Percentiles rank a stretch among this genome's conserved stretches.
Evolutionary conservation across 2,888 invertebrate genomes (phyloP).

Genomic region (Volucella zonaria): DNA sequence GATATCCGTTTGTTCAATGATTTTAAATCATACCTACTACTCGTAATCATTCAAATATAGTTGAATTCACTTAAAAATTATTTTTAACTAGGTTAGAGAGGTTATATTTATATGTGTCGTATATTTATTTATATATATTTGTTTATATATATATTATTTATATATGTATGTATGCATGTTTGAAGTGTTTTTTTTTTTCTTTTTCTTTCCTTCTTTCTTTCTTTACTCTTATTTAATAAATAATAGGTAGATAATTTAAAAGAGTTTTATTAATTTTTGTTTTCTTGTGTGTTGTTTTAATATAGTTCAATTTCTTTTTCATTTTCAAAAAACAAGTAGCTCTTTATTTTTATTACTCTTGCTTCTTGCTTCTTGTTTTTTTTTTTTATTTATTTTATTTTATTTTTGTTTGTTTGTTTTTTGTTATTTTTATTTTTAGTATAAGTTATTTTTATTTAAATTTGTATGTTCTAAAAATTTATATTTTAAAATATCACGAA

Average conservation of each 20-base stretch:
- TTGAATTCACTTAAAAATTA: slow-evolving; percentile 1
- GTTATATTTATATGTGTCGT: neutral
- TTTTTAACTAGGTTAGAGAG: neutral
- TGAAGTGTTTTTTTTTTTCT: slow-evolving; percentile 43
- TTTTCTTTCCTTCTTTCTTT: no score
- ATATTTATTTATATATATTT: neutral
- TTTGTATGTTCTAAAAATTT: slow-evolving; percentile 73
- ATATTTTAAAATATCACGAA: slow-evolving; percentile 74
- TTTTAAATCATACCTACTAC: no score
- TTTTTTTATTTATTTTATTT: slow-evolving; percentile 3
- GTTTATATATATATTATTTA: neutral
- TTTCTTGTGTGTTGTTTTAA: slow-evolving; percentile 1
- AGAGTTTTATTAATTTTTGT: slow-evolving; percentile 28
- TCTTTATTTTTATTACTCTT: neutral
- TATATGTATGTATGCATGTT: slow-evolving; percentile 4
- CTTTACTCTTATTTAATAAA: slow-evolving; percentile 52
- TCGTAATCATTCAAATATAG: no score
- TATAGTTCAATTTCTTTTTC: slow-evolving; percentile 59
- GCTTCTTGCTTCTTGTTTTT: slow-evolving; percentile 1
- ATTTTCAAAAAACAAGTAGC: slow-evolving; percentile 57
- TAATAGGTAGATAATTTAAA: slow-evolving; percentile 39
- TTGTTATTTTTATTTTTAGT: slow-evolving; percentile 24
- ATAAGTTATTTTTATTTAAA: slow-evolving; percentile 64
- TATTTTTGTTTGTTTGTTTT: slow-evolving; percentile 37
- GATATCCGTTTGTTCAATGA: neutral